A percentile compares a stretch with the other conserved stretches of the same genome.
Conservation (phyloP, 2,888 invertebrate genomes). For the Drosophila borealis region DNA sequence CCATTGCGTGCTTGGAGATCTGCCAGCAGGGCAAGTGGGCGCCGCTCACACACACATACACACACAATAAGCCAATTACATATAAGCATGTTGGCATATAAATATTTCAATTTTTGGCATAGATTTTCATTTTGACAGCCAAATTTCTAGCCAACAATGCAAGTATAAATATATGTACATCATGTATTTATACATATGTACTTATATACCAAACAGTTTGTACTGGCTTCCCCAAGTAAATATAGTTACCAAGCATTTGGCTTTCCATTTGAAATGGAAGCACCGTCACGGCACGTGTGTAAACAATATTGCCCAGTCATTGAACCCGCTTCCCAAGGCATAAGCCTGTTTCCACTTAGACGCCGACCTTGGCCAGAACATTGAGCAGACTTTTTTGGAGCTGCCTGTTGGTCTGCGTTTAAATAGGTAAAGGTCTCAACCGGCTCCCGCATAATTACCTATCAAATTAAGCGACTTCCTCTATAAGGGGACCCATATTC, state of each 20-base stretch:
- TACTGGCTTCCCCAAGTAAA: slow-evolving; percentile 6
- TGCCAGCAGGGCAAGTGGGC: slow-evolving; percentile 13
- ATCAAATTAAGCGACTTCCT: neutral
- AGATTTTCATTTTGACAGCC: slow-evolving; percentile 18
- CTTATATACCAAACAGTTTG: neutral
- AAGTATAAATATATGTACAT: slow-evolving; percentile 1
- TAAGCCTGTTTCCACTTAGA: neutral
- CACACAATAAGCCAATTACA: neutral
- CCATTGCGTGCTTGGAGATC: slow-evolving; percentile 21
- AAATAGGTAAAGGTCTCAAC: no score
- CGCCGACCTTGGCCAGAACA: slow-evolving; percentile 4
- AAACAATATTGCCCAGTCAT: slow-evolving; percentile 29
- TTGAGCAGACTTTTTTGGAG: neutral
- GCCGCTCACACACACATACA: neutral
- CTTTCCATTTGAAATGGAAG: slow-evolving; percentile 18
- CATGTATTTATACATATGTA: neutral
- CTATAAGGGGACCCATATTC: no score
- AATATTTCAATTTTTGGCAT: slow-evolving; percentile 21
- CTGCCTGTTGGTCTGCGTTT: neutral
- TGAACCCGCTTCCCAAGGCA: slow-evolving; percentile 10
- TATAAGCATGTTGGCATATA: neutral
- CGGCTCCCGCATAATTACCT: no score
- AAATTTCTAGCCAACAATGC: slow-evolving; percentile 8
- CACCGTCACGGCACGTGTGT: slow-evolving; percentile 31
- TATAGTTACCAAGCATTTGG: slow-evolving; percentile 23